Conservation (phyloP, 2,797 vertebrate species). For the Sarcophilus harrisii region DNA sequence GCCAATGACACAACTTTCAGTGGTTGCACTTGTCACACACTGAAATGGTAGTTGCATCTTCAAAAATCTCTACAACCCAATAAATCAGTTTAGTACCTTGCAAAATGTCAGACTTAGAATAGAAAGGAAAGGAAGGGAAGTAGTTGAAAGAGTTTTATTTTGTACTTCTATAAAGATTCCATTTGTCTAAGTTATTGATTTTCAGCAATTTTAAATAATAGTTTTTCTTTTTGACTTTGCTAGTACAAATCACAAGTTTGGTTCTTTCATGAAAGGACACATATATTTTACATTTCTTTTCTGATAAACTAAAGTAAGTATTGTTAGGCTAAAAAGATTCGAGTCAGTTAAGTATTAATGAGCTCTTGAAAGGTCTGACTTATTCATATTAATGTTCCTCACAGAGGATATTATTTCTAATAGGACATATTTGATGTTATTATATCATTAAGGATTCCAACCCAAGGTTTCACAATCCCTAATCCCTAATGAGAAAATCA, state of each 20-base stretch:
- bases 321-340: background rate
- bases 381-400: conserved; percentile 48
- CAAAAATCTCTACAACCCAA: background rate
- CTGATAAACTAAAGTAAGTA: conserved; percentile 2
- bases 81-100: conserved; percentile 20
- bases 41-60: conserved; percentile 28
- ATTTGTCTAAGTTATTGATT: background rate
- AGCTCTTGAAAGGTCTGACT: conserved; percentile 17
- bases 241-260: background rate
- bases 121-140: background rate
- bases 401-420: conserved; percentile 17
- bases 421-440: conserved; percentile 12
- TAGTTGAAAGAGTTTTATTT: too few relatives aligned
- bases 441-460: conserved; percentile 24
- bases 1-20: conserved; percentile 63
- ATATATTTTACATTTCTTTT: background rate
- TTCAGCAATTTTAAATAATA: background rate
- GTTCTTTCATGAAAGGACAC: background rate
- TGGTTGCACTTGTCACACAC: conserved; percentile 64
- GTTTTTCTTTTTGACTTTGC: background rate
- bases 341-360: background rate
- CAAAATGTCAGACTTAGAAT: conserved; percentile 27
- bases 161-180: background rate
- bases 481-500: background rate
- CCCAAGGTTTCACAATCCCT: conserved; percentile 14